Conservation (phyloP, 2,888 invertebrate genomes). For the Synanthedon tipuliformis region DNA sequence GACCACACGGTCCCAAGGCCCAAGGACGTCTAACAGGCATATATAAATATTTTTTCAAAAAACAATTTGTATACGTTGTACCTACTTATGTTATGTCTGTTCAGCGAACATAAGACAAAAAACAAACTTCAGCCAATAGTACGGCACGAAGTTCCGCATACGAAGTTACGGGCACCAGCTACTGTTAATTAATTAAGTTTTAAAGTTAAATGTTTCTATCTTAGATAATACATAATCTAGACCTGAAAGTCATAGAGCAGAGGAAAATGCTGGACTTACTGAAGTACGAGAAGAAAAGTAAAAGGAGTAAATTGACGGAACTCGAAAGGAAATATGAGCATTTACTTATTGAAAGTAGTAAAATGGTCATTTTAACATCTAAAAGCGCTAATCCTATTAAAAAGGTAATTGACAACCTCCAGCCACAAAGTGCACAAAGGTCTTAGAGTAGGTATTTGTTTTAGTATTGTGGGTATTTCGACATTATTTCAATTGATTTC, state of each 20-base stretch:
- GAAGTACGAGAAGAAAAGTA: constrained; percentile 75
- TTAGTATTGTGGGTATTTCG: constrained; percentile 1
- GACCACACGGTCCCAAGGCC: too few relatives aligned
- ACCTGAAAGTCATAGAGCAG: constrained; percentile 77
- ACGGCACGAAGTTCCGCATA: too few relatives aligned
- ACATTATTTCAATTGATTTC: constrained; percentile 12
- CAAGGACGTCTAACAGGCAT: too few relatives aligned
- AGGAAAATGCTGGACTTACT: constrained; percentile 80
- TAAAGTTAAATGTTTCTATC: constrained; percentile 3
- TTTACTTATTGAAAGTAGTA: constrained; percentile 70
- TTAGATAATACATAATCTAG: constrained; percentile 67
- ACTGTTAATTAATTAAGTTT: too few relatives aligned
- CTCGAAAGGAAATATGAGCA: constrained; percentile 73
- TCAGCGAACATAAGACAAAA: too few relatives aligned
- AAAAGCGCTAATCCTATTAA: constrained; percentile 70
- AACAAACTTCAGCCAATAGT: too few relatives aligned
- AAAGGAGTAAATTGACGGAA: constrained; percentile 67
- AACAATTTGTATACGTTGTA: too few relatives aligned
- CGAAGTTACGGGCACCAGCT: too few relatives aligned
- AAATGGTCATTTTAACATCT: constrained; percentile 45
- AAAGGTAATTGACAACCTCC: constrained; percentile 50
- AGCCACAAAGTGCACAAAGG: neutral
- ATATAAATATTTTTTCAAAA: too few relatives aligned
- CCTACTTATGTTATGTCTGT: too few relatives aligned
- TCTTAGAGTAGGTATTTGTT: neutral